phyloP scores from a whole-genome alignment of 2,113 vertebrate species.

The Sorex araneus region DNA sequence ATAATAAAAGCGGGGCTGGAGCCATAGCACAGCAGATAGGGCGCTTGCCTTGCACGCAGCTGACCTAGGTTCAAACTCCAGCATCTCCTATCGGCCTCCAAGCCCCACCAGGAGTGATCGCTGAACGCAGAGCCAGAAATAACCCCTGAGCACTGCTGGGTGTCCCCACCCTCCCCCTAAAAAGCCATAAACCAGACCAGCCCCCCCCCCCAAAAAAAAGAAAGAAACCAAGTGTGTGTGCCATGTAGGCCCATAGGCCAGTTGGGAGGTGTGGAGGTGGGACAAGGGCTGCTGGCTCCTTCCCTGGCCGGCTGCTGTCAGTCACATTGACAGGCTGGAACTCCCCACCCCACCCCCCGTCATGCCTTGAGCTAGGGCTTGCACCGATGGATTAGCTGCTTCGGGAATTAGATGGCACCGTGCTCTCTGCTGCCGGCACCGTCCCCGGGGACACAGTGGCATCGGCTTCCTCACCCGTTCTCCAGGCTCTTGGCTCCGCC shows the following conservation, averaged over 20 bases:
- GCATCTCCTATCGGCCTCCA: too few species aligned
- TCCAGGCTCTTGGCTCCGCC: slow-evolving; percentile 80
- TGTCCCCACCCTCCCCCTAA: too few species aligned
- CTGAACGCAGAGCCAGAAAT: too few species aligned
- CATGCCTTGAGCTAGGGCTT: background rate
- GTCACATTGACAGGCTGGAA: slow-evolving; percentile 85
- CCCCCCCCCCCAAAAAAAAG: too few species aligned
- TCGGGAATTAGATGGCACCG: background rate
- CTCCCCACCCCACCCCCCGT: background rate
- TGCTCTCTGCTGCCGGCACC: background rate
- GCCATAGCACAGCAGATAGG: too few species aligned
- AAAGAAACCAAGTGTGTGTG: slow-evolving; percentile 36
- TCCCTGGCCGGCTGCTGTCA: slow-evolving; percentile 84
- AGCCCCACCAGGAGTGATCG: too few species aligned
- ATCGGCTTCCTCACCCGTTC: slow-evolving; percentile 86
- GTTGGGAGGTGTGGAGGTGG: slow-evolving; percentile 89
- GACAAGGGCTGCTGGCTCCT: slow-evolving; percentile 78
- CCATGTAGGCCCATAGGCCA: slow-evolving; percentile 76
- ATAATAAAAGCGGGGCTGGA: too few species aligned
- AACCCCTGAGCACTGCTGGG: too few species aligned
- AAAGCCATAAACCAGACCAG: too few species aligned
- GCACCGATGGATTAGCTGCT: background rate
- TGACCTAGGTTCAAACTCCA: too few species aligned
- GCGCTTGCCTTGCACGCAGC: too few species aligned
- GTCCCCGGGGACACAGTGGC: slow-evolving; percentile 84